Conservation (phyloP, 2,113 vertebrate species). For the Symphodus melops region DNA sequence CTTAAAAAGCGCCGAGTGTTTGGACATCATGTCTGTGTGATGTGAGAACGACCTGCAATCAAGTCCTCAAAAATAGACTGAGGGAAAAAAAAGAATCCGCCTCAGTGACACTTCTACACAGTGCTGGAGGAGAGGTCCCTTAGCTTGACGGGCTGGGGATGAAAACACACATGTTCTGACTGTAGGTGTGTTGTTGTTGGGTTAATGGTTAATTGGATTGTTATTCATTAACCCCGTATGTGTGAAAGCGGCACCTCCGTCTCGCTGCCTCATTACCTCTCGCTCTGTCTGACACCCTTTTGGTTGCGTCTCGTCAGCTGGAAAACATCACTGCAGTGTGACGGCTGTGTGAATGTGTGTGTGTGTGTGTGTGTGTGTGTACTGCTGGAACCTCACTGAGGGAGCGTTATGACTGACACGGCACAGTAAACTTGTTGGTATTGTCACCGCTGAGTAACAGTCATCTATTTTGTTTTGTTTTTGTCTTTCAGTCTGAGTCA, state of each 20-base stretch:
- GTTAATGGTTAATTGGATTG: conserved; percentile 73
- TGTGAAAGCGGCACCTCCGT: conserved; percentile 63
- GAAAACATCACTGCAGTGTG: conserved; percentile 53
- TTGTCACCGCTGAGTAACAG: conserved; percentile 25
- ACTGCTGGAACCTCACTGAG: conserved; percentile 10
- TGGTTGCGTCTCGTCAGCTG: conserved; percentile 44
- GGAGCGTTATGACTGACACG: not conserved
- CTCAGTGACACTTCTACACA: conserved; percentile 61
- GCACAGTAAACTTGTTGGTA: not conserved
- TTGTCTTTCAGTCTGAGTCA: conserved; percentile 77
- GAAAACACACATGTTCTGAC: conserved; percentile 19
- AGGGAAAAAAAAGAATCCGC: conserved; percentile 58
- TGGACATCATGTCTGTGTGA: conserved; percentile 59
- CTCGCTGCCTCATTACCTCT: conserved; percentile 56
- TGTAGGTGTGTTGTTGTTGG: conserved; percentile 41
- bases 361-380: not conserved
- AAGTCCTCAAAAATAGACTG: conserved; percentile 32
- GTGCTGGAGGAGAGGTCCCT: conserved; percentile 8
- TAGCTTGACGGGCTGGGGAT: conserved; percentile 6
- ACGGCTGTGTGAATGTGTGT: conserved; percentile 10
- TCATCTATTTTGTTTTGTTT: conserved; percentile 12
- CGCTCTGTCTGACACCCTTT: conserved; percentile 67
- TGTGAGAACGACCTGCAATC: conserved; percentile 77
- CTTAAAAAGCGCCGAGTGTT: conserved; percentile 74
- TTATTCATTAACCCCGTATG: conserved; percentile 64